These are phyloP conservation scores for Ooceraea biroi DNA, from an alignment of 1,140 invertebrate species.

Conservation along the genomic window DNA sequence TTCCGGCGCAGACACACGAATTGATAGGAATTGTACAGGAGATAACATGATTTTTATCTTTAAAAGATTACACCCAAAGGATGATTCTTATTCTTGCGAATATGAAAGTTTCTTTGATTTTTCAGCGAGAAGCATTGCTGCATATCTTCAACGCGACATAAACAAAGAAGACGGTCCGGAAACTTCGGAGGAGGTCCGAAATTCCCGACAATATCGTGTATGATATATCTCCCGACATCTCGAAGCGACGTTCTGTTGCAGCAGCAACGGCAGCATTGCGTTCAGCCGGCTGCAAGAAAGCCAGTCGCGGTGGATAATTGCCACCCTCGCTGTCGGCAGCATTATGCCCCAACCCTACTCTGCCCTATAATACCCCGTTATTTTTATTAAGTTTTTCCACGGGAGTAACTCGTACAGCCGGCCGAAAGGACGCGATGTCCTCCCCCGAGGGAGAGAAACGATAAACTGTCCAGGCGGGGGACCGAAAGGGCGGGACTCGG, in stretches of 20 bases:
- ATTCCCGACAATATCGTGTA: conserved; percentile 47
- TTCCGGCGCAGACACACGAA: not conserved
- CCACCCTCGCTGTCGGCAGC: conserved; percentile 42
- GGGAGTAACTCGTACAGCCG: conserved; percentile 48
- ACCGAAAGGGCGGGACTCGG: conserved; percentile 44
- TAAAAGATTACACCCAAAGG: too few species aligned
- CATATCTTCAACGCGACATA: conserved; percentile 17
- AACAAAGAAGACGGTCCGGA: conserved; percentile 6
- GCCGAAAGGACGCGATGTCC: conserved; percentile 38
- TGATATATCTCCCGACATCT: conserved; percentile 59
- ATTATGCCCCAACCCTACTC: too few species aligned
- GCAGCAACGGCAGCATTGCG: conserved; percentile 55
- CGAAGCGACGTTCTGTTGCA: conserved; percentile 50
- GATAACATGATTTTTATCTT: too few species aligned
- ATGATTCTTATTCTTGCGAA: too few species aligned
- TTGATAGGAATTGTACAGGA: too few species aligned
- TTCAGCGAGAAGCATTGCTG: not conserved
- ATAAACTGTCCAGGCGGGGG: conserved; percentile 60
- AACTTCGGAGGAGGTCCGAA: not conserved
- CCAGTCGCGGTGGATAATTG: conserved; percentile 69
- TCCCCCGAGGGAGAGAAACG: conserved; percentile 48
- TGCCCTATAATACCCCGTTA: conserved; percentile 68
- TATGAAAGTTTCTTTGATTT: too few species aligned
- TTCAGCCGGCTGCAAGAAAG: conserved; percentile 65
- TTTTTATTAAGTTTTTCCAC: conserved; percentile 76